Percentiles rank a stretch among this genome's conserved stretches.
Conservation (phyloP, 2,113 vertebrate genomes). For the Falco punctatus region DNA sequence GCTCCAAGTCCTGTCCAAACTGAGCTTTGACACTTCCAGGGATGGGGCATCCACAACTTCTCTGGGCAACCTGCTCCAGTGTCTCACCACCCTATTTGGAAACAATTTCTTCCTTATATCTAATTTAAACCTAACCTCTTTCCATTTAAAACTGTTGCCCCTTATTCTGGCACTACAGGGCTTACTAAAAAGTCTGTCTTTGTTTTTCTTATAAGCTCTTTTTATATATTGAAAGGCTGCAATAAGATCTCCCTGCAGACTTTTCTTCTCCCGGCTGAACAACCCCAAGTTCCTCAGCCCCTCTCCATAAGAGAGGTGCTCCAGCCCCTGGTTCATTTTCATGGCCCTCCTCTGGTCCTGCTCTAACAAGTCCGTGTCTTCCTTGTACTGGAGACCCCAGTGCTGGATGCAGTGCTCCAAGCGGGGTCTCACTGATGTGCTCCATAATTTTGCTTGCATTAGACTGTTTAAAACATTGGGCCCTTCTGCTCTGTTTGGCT, state of each 20-base stretch:
- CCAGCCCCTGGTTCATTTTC: neutral
- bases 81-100: fast-evolving
- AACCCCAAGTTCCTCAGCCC: fast-evolving
- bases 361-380: fast-evolving
- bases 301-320: neutral
- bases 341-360: neutral
- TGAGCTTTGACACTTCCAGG: neutral
- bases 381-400: too few species aligned
- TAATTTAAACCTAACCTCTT: too few species aligned
- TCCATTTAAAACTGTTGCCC: neutral
- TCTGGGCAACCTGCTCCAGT: neutral
- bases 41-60: neutral
- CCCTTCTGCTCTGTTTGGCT: neutral
- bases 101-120: neutral
- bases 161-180: neutral
- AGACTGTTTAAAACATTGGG: neutral
- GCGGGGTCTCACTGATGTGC: neutral
- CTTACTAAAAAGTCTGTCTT: neutral
- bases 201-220: neutral
- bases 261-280: neutral
- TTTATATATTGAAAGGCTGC: neutral
- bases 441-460: neutral
- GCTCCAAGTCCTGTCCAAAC: neutral
- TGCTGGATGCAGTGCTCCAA: neutral
- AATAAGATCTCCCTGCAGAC: neutral